Conservation (phyloP, 2,888 invertebrate genomes). For the Cistogaster globosa region DNA sequence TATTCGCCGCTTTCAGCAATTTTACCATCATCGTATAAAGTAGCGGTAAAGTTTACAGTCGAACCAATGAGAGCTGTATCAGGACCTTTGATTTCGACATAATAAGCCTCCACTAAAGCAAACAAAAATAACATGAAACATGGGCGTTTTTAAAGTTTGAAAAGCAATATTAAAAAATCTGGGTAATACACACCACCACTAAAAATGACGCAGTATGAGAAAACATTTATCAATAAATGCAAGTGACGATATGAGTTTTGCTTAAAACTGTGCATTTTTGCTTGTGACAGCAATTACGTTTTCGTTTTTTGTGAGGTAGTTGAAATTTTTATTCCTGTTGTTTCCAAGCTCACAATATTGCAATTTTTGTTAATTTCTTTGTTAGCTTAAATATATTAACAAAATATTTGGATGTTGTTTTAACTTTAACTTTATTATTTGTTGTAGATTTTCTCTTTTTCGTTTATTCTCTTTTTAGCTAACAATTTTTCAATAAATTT, state of each 20-base stretch:
- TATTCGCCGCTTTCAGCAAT: constrained; percentile 83
- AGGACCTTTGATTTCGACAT: constrained; percentile 85
- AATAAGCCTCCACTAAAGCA: constrained; percentile 76
- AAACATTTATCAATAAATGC: constrained; percentile 66
- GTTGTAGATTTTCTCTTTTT: constrained; percentile 17
- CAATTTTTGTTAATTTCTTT: background rate
- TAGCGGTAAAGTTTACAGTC: constrained; percentile 86
- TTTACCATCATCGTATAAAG: constrained; percentile 75
- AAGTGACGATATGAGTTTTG: constrained; percentile 49
- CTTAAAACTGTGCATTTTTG: constrained; percentile 62
- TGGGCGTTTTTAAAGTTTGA: constrained; percentile 55
- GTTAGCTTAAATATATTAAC: background rate
- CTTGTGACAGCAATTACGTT: constrained; percentile 3
- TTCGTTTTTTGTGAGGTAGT: constrained; percentile 1
- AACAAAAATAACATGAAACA: constrained; percentile 3
- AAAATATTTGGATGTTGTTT: background rate
- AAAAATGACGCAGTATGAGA: constrained; percentile 70
- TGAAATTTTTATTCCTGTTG: background rate
- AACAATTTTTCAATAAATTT: constrained; percentile 7
- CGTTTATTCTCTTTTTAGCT: constrained; percentile 4
- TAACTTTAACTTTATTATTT: background rate
- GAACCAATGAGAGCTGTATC: constrained; percentile 89
- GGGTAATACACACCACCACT: constrained; percentile 60
- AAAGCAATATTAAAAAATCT: constrained; percentile 14
- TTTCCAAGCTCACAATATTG: background rate